Base-by-base conservation (phyloP, 2,888 invertebrate species). In the Stenodera caucasica region DNA sequence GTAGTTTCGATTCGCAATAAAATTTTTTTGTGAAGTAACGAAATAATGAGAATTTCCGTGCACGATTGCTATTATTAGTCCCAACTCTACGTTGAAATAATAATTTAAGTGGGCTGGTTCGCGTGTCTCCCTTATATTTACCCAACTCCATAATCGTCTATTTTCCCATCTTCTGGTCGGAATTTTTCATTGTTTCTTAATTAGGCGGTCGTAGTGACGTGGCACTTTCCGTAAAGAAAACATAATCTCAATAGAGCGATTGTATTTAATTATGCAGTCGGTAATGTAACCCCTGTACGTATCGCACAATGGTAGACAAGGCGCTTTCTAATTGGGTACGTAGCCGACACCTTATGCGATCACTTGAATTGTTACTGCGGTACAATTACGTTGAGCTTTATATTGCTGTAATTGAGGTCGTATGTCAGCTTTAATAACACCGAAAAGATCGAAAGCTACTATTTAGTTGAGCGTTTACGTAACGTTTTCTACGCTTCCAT, bases 231-330 rank as follows among this genome's bases (percentile, higher is more conserved):
- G n/a, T n/a, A 8, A 37, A 14, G 37, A 37, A 15, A 1, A 64
- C 61, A n/a, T 65, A 67, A 70, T 71, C 73, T 74, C 72, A 70
- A 66, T 69, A 70, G 72, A 65, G 72, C 71, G 73, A 73, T 75
- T 75, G 72, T 70, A 73, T 75, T 75, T 76, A 74, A 75, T 76
- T 75, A 75, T 72, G 70, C 67, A 58, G 57, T 61, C 64, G 61
- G 67, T 58, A 65, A 66, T 62, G 63, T 58, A 68, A 70, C 68
- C 66, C 18, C 12, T 66, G 67, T 68, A 71, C 66, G 64, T 68
- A 71, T 70, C 66, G 67, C 66, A 64, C 57, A 66, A 71, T 72
- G 72, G 74, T 72, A 71, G 70, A 75, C 72, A 71, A 67, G 68
- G 68, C 66, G 65, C 63, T 61, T 64, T 67, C 70, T 74, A 74